Percentiles rank a stretch among this genome's conserved stretches.
These are phyloP conservation scores for Eupleurogrammus muticus DNA, from an alignment of 2,797 vertebrate genomes.

Conservation along the genomic window DNA sequence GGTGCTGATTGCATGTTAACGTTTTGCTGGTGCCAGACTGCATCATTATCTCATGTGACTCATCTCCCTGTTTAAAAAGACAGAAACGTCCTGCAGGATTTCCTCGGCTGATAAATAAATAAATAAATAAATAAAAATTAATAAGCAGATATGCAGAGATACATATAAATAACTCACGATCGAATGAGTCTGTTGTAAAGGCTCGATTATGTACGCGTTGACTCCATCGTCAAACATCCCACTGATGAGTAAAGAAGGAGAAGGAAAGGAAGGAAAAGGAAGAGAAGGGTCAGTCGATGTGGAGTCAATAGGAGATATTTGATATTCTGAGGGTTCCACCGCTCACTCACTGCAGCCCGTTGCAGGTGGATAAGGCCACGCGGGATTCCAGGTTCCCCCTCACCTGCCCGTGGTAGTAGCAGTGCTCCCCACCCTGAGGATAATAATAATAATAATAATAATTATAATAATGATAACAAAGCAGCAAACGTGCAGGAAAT, in stretches of 20 bases:
- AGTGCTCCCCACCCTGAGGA: conserved; percentile 95
- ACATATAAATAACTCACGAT: conserved; percentile 85
- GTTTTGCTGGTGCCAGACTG: neutral
- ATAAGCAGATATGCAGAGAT: conserved; percentile 8
- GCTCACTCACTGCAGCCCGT: conserved; percentile 95
- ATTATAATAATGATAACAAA: too few relatives aligned
- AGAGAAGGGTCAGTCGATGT: conserved; percentile 61
- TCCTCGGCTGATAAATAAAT: conserved; percentile 11
- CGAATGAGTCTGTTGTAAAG: conserved; percentile 87
- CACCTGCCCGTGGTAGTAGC: conserved; percentile 96
- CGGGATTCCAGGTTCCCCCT: conserved; percentile 89
- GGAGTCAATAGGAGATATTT: conserved; percentile 55
- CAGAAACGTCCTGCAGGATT: conserved; percentile 19
- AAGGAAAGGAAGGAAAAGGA: conserved; percentile 48
- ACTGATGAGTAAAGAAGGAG: conserved; percentile 78
- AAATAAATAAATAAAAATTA: too few relatives aligned
- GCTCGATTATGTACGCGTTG: conserved; percentile 93
- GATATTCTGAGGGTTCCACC: conserved; percentile 52
- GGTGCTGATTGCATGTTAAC: neutral
- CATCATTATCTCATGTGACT: conserved; percentile 20
- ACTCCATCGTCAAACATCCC: conserved; percentile 95
- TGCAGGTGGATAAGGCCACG: conserved; percentile 95
- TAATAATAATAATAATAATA: too few relatives aligned
- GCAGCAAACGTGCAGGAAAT: too few relatives aligned
- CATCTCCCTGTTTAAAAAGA: conserved; percentile 30